A percentile compares a stretch with the other conserved stretches of the same genome.
Evolutionary conservation across 2,888 invertebrate species (phyloP).

Genomic region (Lordiphosa andalusiaca): DNA sequence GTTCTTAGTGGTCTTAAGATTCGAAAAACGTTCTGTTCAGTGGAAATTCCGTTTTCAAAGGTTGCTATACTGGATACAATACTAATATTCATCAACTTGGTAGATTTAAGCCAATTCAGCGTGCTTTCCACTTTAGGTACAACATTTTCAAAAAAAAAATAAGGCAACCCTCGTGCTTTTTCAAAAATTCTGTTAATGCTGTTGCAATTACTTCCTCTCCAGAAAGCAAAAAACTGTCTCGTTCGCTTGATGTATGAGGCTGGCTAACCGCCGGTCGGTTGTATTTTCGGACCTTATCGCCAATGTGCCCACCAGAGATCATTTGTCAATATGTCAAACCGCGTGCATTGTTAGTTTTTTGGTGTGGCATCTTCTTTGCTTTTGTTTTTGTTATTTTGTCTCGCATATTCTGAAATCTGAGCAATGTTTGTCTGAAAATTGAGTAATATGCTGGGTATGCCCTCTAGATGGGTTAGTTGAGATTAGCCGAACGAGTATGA

Average conservation of each 20-base stretch:
- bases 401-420: slow-evolving; percentile 52
- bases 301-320: slow-evolving; percentile 40
- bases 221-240: slow-evolving; percentile 1
- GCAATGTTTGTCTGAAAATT: slow-evolving; percentile 60
- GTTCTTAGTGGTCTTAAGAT: too few relatives aligned
- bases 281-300: slow-evolving; percentile 46
- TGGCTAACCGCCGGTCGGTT: slow-evolving; percentile 13
- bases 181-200: slow-evolving; percentile 5
- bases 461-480: slow-evolving; percentile 54
- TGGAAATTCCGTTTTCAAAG: too few relatives aligned
- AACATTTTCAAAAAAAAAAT: too few relatives aligned
- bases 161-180: neutral
- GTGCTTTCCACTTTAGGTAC: too few relatives aligned
- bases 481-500: slow-evolving; percentile 51
- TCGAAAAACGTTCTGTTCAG: too few relatives aligned
- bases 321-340: slow-evolving; percentile 66
- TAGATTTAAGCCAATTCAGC: too few relatives aligned
- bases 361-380: slow-evolving; percentile 52
- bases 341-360: slow-evolving; percentile 45
- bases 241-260: neutral
- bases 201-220: neutral
- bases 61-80: too few relatives aligned
- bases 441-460: slow-evolving; percentile 63
- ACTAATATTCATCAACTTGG: too few relatives aligned
- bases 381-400: slow-evolving; percentile 25